These are phyloP conservation scores for Ophraella communa DNA, from an alignment of 2,888 invertebrate genomes.

Conservation along the genomic window DNA sequence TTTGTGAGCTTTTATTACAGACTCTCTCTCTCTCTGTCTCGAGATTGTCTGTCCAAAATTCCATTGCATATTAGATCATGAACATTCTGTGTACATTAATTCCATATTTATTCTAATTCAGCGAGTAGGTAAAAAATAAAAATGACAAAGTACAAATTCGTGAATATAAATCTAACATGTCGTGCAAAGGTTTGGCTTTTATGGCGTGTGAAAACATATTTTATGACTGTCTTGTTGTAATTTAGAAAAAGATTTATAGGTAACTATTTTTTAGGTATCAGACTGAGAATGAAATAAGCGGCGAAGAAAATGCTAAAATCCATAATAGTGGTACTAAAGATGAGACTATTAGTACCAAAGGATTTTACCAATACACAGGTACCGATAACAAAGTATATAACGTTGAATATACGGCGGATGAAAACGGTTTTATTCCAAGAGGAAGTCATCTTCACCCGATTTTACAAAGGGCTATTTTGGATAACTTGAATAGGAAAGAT, in stretches of 20 bases:
- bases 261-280: conserved; percentile 61
- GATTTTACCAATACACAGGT: conserved; percentile 71
- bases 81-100: too few relatives aligned
- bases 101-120: too few relatives aligned
- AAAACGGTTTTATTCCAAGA: conserved; percentile 65
- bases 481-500: conserved; percentile 6
- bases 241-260: too few relatives aligned
- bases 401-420: conserved; percentile 69
- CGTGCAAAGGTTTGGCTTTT: too few relatives aligned
- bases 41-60: too few relatives aligned
- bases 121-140: not conserved
- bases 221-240: too few relatives aligned
- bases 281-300: conserved; percentile 69
- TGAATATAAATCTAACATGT: not conserved
- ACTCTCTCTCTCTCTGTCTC: too few relatives aligned
- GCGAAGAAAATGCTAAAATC: conserved; percentile 65
- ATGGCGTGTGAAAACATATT: too few relatives aligned
- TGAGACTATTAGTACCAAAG: conserved; percentile 68
- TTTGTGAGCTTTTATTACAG: too few relatives aligned
- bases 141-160: not conserved
- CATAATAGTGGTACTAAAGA: conserved; percentile 60
- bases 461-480: conserved; percentile 24
- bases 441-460: conserved; percentile 33
- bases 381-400: conserved; percentile 66
- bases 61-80: too few relatives aligned